Conservation (phyloP, 2,113 vertebrate species). For the Tonatia bakeri region DNA sequence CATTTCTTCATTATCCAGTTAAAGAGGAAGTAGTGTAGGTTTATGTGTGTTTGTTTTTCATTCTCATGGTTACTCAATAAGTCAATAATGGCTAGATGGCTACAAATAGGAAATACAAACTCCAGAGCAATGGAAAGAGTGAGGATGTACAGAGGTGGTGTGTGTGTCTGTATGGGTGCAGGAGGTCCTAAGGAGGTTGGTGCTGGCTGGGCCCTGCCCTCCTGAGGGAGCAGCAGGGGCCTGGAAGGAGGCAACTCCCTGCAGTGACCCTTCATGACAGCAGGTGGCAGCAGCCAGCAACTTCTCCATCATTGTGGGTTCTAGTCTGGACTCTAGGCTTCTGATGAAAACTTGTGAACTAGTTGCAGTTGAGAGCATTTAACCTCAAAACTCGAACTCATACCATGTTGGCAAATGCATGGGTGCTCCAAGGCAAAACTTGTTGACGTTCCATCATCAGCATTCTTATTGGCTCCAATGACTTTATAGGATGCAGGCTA, state of each 20-base stretch:
- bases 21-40: neutral
- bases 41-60: neutral
- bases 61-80: neutral
- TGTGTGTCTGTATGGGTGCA: no score
- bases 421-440: neutral
- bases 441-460: neutral
- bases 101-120: neutral
- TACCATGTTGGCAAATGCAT: neutral
- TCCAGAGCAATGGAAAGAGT: neutral
- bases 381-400: neutral
- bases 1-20: no score
- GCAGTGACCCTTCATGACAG: neutral
- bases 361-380: neutral
- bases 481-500: neutral
- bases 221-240: neutral
- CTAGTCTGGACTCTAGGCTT: neutral
- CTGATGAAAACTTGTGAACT: neutral
- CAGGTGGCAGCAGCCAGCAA: constrained; percentile 46
- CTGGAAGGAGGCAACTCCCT: accelerated
- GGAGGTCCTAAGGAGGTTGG: neutral
- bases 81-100: neutral
- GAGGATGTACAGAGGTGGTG: neutral
- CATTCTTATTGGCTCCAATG: constrained; percentile 17
- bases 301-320: accelerated
- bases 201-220: neutral